Conservation (phyloP, 2,888 invertebrate species). For the Drosophila aldrichi region DNA sequence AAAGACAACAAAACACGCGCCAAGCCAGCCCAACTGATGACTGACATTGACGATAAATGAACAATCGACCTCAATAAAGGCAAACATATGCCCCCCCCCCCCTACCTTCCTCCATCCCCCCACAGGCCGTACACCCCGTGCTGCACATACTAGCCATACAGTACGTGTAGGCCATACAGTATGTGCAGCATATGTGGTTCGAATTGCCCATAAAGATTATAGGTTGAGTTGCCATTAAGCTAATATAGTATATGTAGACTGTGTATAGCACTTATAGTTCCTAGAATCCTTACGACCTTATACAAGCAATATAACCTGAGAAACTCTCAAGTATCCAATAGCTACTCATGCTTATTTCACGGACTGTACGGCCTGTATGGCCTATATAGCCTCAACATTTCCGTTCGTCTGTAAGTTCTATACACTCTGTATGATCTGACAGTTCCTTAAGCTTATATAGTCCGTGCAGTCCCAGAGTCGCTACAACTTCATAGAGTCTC, state of each 20-base stretch:
- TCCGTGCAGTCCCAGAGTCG: background rate
- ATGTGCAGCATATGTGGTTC: background rate
- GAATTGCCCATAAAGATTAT: background rate
- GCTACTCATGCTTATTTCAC: background rate
- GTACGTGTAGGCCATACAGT: background rate
- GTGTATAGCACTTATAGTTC: background rate
- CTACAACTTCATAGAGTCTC: too few species aligned
- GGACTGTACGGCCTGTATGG: too few species aligned
- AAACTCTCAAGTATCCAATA: too few species aligned
- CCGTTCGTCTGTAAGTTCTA: too few species aligned
- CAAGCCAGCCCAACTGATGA: slow-evolving; percentile 61
- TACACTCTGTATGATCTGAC: too few species aligned
- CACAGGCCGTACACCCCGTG: background rate
- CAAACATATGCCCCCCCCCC: slow-evolving; percentile 30
- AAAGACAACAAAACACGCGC: slow-evolving; percentile 70
- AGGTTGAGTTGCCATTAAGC: background rate
- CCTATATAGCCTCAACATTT: too few species aligned
- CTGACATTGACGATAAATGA: slow-evolving; percentile 78
- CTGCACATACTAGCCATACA: background rate
- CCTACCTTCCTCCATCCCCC: too few species aligned
- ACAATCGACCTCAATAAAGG: slow-evolving; percentile 75
- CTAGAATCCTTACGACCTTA: background rate
- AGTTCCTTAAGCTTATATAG: background rate
- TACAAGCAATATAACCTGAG: too few species aligned
- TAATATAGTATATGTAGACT: background rate